Evolutionary conservation across 92 coral and sea anemone species (phyloP).

Genomic region (Micromussa lordhowensis): DNA sequence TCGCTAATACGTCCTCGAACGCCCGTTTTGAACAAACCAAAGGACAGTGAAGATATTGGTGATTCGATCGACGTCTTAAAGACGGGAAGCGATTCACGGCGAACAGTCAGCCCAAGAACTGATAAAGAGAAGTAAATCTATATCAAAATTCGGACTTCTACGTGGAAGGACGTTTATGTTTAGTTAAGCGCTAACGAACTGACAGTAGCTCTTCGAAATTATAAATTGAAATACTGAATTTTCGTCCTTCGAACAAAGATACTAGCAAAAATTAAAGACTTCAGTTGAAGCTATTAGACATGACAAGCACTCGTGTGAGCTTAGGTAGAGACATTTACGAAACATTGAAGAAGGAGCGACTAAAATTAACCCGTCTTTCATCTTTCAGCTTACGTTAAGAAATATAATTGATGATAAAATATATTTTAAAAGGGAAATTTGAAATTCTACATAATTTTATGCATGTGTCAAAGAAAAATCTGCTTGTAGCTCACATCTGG

Average conservation of each 20-base stretch:
- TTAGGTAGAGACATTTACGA: neutral
- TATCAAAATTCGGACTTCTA: neutral
- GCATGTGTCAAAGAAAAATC: constrained; percentile 10
- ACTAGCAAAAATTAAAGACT: neutral
- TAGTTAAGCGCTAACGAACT: constrained; percentile 8
- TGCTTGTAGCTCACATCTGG: constrained; percentile 26
- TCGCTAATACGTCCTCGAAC: constrained; percentile 33
- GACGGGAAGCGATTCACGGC: neutral
- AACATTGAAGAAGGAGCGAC: neutral
- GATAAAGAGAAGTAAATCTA: constrained; percentile 21
- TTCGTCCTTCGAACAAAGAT: constrained; percentile 3
- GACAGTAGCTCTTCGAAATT: neutral
- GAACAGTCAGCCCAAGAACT: constrained; percentile 11
- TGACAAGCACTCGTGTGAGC: neutral
- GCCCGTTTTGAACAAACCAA: constrained; percentile 29
- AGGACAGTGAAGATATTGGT: constrained; percentile 6
- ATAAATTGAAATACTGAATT: constrained; percentile 3
- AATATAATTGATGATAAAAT: constrained; percentile 25
- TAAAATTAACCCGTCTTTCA: neutral
- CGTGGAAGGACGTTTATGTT: constrained; percentile 7
- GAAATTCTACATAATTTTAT: constrained; percentile 13
- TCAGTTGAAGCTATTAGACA: neutral
- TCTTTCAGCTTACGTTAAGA: constrained; percentile 12
- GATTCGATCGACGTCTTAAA: constrained; percentile 7
- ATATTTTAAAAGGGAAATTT: constrained; percentile 20